phyloP scores from a whole-genome alignment of 1,140 invertebrate species.

The Teleopsis dalmanni region DNA sequence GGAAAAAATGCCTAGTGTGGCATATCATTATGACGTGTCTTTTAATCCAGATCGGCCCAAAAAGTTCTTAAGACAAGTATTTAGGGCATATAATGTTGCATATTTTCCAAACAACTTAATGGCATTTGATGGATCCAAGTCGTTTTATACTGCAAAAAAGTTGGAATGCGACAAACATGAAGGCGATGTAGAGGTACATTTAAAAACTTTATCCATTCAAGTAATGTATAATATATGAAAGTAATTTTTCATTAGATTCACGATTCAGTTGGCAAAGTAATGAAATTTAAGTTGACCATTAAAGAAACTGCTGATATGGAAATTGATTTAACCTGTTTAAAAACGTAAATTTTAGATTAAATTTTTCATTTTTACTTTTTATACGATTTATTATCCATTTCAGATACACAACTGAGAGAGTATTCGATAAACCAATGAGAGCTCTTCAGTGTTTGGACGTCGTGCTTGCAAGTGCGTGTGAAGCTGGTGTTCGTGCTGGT shows the following conservation, averaged over 20 bases:
- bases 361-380: background rate
- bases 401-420: slow-evolving; percentile 34
- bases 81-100: slow-evolving; percentile 24
- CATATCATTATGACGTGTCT: slow-evolving; percentile 51
- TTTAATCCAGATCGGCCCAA: slow-evolving; percentile 49
- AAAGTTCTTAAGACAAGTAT: slow-evolving; percentile 41
- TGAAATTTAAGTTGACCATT: slow-evolving; percentile 52
- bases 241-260: slow-evolving; percentile 16
- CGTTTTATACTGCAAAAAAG: slow-evolving; percentile 23
- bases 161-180: slow-evolving; percentile 6
- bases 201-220: background rate
- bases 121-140: slow-evolving; percentile 65
- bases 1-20: slow-evolving; percentile 37
- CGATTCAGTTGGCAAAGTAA: slow-evolving; percentile 19
- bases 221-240: background rate
- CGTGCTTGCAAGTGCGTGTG: slow-evolving; percentile 50
- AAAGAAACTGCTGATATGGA: slow-evolving; percentile 50
- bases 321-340: slow-evolving; percentile 47
- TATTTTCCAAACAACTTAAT: slow-evolving; percentile 39
- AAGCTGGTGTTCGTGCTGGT: slow-evolving; percentile 51
- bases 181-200: slow-evolving; percentile 22
- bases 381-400: background rate
- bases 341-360: slow-evolving; percentile 33
- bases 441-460: slow-evolving; percentile 74
- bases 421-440: slow-evolving; percentile 52